Evolutionary conservation across 1,140 invertebrate species (phyloP), one percentile per base, ranked within the genome.

Genomic region (Laupala kohalensis): DNA sequence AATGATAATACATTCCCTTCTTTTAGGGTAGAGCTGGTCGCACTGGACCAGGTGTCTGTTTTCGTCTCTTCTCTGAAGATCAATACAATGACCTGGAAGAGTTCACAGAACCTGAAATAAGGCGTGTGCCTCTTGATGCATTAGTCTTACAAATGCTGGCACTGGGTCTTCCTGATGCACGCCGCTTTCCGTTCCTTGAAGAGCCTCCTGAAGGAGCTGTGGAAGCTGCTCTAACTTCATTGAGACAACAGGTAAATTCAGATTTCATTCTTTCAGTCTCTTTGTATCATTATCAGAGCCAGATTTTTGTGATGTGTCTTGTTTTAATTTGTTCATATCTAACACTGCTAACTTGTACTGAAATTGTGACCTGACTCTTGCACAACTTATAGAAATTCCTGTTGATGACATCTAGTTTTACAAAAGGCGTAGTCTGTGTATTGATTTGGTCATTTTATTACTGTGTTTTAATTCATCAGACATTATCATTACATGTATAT

Each of bases 111-210:
- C 95, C 97, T 0, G 96, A 98, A 83, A 90, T 98, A 69, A 90
- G 93, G 76, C 83, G 96, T 71, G 95, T 98, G 0, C 93, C 95
- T 0, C 82, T 99, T 6, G 95, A 99, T 77, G 93, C 93, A 0
- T 83, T 99, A 9, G 79, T 98, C 15, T 84, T 99, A 24, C 92
- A 98, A 78, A 96, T 99, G 94, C 89, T 97, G 63, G 89, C 95
- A 0, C 90, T 99, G 85, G 97, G 97, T 0, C 84, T 99, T 27
- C 92, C 89, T 66, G 92, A 98, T 83, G 90, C 92, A 12, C 83
- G 93, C 53, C 88, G 91, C 77, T 99, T 99, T 84, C 96, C 96
- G 3, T 99, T 98, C 79, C 88, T 99, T 63, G 97, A 99, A 82
- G 84, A 92, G 26, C 97, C 97, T 19, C 84, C 87, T 19, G 78